A percentile compares a stretch with the other conserved stretches of the same genome.
Evolutionary conservation across 2,888 invertebrate species (phyloP).

Genomic region (Plemyria rubiginata): DNA sequence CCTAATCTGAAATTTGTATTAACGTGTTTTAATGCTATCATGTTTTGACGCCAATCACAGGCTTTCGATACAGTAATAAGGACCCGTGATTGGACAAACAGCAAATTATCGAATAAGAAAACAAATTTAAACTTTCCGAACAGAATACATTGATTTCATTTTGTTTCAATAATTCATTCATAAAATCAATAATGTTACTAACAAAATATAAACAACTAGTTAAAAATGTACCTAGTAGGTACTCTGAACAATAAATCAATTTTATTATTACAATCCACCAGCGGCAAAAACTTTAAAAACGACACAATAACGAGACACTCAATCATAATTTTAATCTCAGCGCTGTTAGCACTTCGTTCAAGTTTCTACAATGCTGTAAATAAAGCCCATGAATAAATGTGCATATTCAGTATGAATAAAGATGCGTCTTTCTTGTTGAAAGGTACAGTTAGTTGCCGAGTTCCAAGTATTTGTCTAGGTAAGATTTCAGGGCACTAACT

Average conservation of each 20-base stretch:
- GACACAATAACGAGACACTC: conserved; percentile 23
- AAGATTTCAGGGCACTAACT: conserved; percentile 58
- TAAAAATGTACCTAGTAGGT: background rate
- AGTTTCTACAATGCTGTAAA: conserved; percentile 28
- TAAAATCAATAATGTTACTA: too few relatives aligned
- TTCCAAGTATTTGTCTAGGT: conserved; percentile 57
- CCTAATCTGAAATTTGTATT: conserved; percentile 41
- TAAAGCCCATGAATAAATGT: conserved; percentile 44
- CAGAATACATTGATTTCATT: too few relatives aligned
- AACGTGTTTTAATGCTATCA: too few relatives aligned
- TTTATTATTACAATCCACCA: background rate
- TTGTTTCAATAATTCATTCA: too few relatives aligned
- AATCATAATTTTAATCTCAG: conserved; percentile 24
- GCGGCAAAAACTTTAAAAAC: conserved; percentile 11
- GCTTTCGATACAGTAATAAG: too few relatives aligned
- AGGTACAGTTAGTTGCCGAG: conserved; percentile 42
- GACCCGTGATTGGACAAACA: too few relatives aligned
- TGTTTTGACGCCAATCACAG: too few relatives aligned
- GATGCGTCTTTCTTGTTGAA: conserved; percentile 35
- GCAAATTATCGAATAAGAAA: too few relatives aligned
- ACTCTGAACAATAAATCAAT: background rate
- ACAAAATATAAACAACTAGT: background rate
- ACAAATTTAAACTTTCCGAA: too few relatives aligned
- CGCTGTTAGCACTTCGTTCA: conserved; percentile 26
- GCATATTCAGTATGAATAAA: conserved; percentile 46